These are phyloP conservation scores for Trachymyrmex septentrionalis DNA, from an alignment of 1,140 invertebrate species.

Conservation along the genomic window DNA sequence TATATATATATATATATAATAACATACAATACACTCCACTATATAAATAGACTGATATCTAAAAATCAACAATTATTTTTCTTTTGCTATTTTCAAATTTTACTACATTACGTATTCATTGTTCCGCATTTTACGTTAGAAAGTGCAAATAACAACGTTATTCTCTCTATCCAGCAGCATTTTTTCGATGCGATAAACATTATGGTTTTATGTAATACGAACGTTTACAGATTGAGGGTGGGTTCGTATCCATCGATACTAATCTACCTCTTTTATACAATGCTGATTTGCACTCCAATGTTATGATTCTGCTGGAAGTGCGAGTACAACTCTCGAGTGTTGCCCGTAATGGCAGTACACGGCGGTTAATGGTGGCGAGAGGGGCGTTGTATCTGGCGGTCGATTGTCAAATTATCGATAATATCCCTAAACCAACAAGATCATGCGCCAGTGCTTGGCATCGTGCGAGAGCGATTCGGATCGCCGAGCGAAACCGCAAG, in stretches of 20 bases:
- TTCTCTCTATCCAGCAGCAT: neutral
- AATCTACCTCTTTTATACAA: neutral
- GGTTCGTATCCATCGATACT: neutral
- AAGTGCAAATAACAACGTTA: neutral
- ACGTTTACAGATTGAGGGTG: neutral
- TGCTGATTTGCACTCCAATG: conserved; percentile 32
- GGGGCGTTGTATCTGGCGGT: conserved; percentile 74
- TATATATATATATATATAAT: too few species aligned
- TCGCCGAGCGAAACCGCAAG: conserved; percentile 76
- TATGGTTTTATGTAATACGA: neutral
- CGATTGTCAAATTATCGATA: conserved; percentile 85
- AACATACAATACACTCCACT: neutral
- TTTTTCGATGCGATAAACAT: neutral
- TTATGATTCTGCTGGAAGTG: neutral
- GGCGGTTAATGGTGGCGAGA: conserved; percentile 75
- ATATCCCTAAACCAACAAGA: conserved; percentile 84
- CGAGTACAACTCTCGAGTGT: conserved; percentile 28
- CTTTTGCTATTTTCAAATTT: neutral
- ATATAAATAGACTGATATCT: neutral
- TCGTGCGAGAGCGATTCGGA: conserved; percentile 65
- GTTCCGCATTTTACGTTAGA: conserved; percentile 6
- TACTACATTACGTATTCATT: neutral
- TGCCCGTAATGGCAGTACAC: conserved; percentile 56
- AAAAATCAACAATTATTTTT: neutral
- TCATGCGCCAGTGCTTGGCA: conserved; percentile 61